Base-by-base conservation (phyloP, 2,113 vertebrate genomes). In the Phyllopteryx taeniolatus region DNA sequence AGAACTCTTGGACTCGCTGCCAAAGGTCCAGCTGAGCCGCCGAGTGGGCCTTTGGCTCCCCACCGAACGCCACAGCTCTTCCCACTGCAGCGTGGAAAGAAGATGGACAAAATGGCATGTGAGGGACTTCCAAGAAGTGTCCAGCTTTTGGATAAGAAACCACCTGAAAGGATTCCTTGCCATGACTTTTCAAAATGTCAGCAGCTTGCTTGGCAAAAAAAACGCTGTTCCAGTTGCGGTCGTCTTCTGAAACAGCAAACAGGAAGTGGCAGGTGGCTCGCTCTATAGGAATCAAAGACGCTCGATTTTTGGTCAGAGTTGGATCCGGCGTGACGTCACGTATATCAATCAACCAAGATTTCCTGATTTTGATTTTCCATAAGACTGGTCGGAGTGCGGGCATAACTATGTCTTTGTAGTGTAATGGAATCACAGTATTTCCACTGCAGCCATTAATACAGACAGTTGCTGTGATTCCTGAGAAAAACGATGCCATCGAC, bases 81-180 rank as follows among this genome's bases (percentile, higher is more conserved):
- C 92, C 85, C 12, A 92, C 2, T 0, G 88, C 79, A 7, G 46
- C 46, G 8, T 97, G 94, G 73, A 94, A 44, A 10, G 90, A 92
- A 62, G 94, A 93, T 0, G 90, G 77, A 71, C 94, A 95, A 81
- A 89, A 79, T 0, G 95, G 95, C 86, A 93, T 94, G 87, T 94
- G 92, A 33, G 96, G 95, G 8, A 94, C 90, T 17, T 98, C 95
- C 5, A 98, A 88, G 74, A 95, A 95, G 86, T 98, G 96, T 1
- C 97, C 96, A 9, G 95, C 90, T 75, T 91, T 93, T 1, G 94
- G 92, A 67, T 98, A 98, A 35, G 69, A 86, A 14, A 95, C 20
- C 77, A 96, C 69, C 80, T 93, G 70, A 57, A 92, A 94, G 13
- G 90, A 92, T 20, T 90, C 78, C 81, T 94, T 98, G 51, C 94